Percentiles rank a stretch among this genome's conserved stretches.
Conservation (phyloP, 2,113 vertebrate species). For the Passer montanus region DNA sequence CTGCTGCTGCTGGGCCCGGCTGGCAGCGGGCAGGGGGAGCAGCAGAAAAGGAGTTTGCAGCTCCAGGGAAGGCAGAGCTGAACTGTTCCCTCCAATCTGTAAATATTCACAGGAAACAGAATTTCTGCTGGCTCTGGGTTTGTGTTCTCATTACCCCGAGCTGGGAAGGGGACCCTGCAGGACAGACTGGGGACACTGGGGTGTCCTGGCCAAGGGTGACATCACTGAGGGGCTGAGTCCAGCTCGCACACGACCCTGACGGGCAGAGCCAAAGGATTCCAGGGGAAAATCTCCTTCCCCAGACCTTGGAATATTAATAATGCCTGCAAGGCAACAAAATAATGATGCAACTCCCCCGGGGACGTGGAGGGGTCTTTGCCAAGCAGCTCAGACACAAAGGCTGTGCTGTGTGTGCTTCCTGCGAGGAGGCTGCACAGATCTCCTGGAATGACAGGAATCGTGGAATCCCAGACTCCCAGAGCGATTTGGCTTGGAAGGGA, state of each 20-base stretch:
- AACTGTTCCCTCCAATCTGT: fast-evolving
- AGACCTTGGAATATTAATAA: neutral
- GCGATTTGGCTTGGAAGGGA: neutral
- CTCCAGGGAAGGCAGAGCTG: neutral
- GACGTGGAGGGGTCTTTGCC: neutral
- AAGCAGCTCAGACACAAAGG: neutral
- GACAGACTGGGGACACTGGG: neutral
- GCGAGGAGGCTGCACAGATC: neutral
- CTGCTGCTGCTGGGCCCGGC: neutral
- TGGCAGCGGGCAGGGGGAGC: neutral
- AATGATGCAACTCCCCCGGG: conserved; percentile 15
- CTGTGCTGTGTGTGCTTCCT: neutral
- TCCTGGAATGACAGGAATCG: neutral
- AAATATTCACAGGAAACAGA: neutral
- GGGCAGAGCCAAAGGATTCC: neutral
- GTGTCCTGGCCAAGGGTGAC: conserved; percentile 32
- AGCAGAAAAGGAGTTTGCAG: neutral
- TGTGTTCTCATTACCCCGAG: neutral
- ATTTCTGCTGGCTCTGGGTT: conserved; percentile 31
- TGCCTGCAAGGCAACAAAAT: neutral
- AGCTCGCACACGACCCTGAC: neutral
- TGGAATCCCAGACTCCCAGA: neutral
- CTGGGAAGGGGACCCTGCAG: conserved; percentile 29
- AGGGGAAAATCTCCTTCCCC: conserved; percentile 12
- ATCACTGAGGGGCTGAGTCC: conserved; percentile 15